Percentiles rank a stretch among this genome's conserved stretches.
Conservation (phyloP, 2,888 invertebrate species). For the Chloromyia formosa region DNA sequence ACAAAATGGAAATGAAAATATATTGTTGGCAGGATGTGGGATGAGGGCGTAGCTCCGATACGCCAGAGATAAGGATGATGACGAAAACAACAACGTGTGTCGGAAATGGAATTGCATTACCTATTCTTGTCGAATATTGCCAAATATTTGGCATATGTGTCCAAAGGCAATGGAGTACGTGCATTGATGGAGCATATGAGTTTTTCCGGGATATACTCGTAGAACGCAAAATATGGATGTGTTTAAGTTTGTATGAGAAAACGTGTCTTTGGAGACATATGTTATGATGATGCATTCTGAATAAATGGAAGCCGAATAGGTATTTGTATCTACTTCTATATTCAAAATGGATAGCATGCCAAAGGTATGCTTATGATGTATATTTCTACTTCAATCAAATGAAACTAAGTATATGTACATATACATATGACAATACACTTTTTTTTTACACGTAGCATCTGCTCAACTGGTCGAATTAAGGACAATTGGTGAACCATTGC, state of each 20-base stretch:
- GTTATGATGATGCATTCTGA: background rate
- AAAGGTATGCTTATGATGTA: too few relatives aligned
- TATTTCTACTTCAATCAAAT: too few relatives aligned
- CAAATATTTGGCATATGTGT: background rate
- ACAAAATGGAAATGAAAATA: too few relatives aligned
- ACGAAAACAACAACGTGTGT: background rate
- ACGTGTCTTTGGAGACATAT: background rate
- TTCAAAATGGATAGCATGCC: too few relatives aligned
- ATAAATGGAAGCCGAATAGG: background rate
- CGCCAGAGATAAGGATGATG: background rate
- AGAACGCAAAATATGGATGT: background rate
- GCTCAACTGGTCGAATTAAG: too few relatives aligned
- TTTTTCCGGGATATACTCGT: background rate
- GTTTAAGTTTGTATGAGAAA: background rate
- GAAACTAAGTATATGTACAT: too few relatives aligned
- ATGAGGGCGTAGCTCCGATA: background rate
- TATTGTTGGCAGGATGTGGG: background rate
- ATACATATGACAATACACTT: too few relatives aligned
- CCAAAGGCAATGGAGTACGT: constrained; percentile 2
- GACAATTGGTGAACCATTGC: too few relatives aligned
- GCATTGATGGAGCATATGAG: background rate
- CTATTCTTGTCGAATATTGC: constrained; percentile 15
- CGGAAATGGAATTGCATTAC: background rate
- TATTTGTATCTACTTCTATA: too few relatives aligned
- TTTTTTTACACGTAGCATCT: too few relatives aligned